phyloP scores from a whole-genome alignment of 2,888 invertebrate genomes.

The Idaea aversata region DNA sequence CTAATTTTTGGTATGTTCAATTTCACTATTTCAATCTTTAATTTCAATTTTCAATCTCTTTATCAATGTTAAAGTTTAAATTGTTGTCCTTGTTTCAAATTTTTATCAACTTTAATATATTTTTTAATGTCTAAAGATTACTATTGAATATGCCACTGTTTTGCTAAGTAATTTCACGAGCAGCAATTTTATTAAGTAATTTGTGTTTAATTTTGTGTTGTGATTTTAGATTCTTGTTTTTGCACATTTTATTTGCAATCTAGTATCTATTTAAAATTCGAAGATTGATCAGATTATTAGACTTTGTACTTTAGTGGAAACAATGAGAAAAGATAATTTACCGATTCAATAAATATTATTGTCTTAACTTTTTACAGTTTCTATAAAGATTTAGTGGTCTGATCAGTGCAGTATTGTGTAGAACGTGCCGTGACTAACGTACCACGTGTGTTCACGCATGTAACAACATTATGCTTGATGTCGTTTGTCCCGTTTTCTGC shows the following conservation, averaged over 20 bases:
- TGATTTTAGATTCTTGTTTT: conserved; percentile 20
- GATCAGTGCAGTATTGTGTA: conserved; percentile 18
- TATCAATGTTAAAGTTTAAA: no score
- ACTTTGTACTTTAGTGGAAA: not conserved
- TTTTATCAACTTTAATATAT: conserved; percentile 14
- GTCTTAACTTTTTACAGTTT: not conserved
- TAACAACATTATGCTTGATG: conserved; percentile 70
- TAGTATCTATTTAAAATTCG: conserved; percentile 3
- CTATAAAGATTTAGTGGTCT: conserved; percentile 7
- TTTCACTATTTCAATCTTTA: conserved; percentile 3
- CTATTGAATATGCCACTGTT: conserved; percentile 1
- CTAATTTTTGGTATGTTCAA: conserved; percentile 19
- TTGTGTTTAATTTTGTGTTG: conserved; percentile 3
- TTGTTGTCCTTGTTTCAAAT: not conserved
- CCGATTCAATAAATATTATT: not conserved
- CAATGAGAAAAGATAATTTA: not conserved
- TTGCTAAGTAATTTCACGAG: conserved; percentile 3
- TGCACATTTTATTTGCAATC: conserved; percentile 13
- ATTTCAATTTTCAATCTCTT: not conserved
- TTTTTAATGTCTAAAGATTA: conserved; percentile 2
- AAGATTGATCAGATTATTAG: conserved; percentile 5
- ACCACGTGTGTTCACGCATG: conserved; percentile 70
- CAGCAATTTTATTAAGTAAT: not conserved
- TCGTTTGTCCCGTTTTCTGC: conserved; percentile 68
- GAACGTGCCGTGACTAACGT: conserved; percentile 49